Evolutionary conservation across 1,140 invertebrate genomes (phyloP).

Genomic region (Hycleus cichorii): DNA sequence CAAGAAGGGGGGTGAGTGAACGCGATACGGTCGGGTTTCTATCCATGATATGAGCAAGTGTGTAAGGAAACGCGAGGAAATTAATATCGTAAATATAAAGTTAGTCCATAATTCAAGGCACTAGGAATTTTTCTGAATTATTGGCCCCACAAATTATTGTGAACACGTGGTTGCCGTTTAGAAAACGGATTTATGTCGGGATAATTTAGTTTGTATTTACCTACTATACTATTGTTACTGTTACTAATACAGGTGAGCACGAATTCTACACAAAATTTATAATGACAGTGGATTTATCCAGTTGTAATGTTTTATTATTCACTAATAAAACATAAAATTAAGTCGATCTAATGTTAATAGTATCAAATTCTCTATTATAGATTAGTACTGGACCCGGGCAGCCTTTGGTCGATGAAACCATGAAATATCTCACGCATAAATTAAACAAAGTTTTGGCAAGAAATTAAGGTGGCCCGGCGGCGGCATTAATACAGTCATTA

Average conservation of each 20-base stretch:
- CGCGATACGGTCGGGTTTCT: no score
- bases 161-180: constrained; percentile 35
- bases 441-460: constrained; percentile 33
- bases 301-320: no score
- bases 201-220: constrained; percentile 33
- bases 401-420: constrained; percentile 17
- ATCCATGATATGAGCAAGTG: background rate
- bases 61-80: constrained; percentile 33
- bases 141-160: constrained; percentile 35
- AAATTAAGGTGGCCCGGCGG: constrained; percentile 27
- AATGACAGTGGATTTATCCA: no score
- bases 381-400: background rate
- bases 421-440: constrained; percentile 33
- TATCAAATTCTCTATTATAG: no score
- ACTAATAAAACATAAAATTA: no score
- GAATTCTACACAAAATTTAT: constrained; percentile 5
- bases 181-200: constrained; percentile 32
- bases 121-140: constrained; percentile 37
- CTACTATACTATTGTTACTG: constrained; percentile 8
- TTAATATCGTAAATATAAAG: constrained; percentile 41
- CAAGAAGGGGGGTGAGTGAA: no score
- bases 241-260: constrained; percentile 28
- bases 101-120: constrained; percentile 36
- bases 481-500: constrained; percentile 33
- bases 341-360: no score